Evolutionary conservation across 2,888 invertebrate species (phyloP).

Genomic region (Clusia tigrina): DNA sequence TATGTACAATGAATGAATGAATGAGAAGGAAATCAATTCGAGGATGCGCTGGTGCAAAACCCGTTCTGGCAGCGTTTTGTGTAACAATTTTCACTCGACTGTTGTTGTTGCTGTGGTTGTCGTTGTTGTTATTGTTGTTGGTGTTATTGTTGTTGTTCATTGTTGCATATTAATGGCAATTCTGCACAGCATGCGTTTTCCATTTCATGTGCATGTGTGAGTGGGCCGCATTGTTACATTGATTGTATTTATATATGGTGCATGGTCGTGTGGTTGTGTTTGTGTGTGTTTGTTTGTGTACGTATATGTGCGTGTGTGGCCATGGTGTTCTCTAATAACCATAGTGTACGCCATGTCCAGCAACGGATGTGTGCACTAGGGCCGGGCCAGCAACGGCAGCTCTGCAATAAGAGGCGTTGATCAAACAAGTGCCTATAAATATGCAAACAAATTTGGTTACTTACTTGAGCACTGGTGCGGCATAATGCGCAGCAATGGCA

Average conservation of each 20-base stretch:
- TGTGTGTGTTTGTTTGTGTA: conserved; percentile 16
- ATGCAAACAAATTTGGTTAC: conserved; percentile 26
- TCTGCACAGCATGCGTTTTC: too few species aligned
- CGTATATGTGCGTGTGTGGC: neutral
- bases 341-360: conserved; percentile 63
- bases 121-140: too few species aligned
- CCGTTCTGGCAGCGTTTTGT: too few species aligned
- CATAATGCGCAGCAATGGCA: conserved; percentile 53
- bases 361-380: conserved; percentile 62
- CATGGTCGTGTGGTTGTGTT: conserved; percentile 34
- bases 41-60: too few species aligned
- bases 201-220: too few species aligned
- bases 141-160: too few species aligned
- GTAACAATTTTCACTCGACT: too few species aligned
- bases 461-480: conserved; percentile 60
- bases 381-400: conserved; percentile 61
- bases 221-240: too few species aligned
- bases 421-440: neutral
- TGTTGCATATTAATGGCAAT: too few species aligned
- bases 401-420: conserved; percentile 39
- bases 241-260: too few species aligned
- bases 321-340: conserved; percentile 53
- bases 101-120: too few species aligned
- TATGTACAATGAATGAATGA: neutral
- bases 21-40: too few species aligned